These are phyloP conservation scores for Nomada lathburiana DNA, from an alignment of 2,888 invertebrate genomes.

Conservation along the genomic window DNA sequence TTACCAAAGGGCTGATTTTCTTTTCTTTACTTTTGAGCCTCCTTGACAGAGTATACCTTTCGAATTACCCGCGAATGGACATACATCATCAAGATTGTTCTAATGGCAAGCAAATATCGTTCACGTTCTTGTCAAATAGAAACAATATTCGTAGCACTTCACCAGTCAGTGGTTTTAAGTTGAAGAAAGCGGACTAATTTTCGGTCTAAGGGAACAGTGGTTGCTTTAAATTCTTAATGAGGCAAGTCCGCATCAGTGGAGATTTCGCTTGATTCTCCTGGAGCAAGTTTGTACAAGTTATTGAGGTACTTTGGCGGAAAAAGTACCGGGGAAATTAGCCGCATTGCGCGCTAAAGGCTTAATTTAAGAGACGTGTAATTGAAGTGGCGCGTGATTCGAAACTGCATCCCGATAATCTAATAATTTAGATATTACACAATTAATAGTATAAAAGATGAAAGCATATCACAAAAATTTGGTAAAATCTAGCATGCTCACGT, in stretches of 20 bases:
- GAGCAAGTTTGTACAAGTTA: constrained; percentile 29
- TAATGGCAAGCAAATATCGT: no score
- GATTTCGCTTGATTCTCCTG: constrained; percentile 23
- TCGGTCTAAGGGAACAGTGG: background rate
- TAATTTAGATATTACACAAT: no score
- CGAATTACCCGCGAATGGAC: no score
- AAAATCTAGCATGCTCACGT: no score
- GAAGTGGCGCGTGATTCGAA: background rate
- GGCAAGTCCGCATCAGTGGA: constrained; percentile 15
- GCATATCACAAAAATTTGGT: no score
- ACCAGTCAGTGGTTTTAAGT: constrained; percentile 20
- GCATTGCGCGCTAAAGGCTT: constrained; percentile 9
- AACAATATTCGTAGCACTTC: background rate
- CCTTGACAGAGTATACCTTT: no score
- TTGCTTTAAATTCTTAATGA: constrained; percentile 48
- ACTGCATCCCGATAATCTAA: background rate
- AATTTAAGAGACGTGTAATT: constrained; percentile 24
- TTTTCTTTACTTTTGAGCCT: no score
- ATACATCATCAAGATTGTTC: no score
- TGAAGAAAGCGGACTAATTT: constrained; percentile 39
- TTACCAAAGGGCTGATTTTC: no score
- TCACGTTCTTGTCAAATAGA: no score
- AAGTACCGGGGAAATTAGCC: constrained; percentile 23
- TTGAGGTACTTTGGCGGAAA: constrained; percentile 16
- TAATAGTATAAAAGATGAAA: no score